These are phyloP conservation scores for Raja brachyura DNA, from an alignment of 2,113 vertebrate genomes.

Conservation along the genomic window DNA sequence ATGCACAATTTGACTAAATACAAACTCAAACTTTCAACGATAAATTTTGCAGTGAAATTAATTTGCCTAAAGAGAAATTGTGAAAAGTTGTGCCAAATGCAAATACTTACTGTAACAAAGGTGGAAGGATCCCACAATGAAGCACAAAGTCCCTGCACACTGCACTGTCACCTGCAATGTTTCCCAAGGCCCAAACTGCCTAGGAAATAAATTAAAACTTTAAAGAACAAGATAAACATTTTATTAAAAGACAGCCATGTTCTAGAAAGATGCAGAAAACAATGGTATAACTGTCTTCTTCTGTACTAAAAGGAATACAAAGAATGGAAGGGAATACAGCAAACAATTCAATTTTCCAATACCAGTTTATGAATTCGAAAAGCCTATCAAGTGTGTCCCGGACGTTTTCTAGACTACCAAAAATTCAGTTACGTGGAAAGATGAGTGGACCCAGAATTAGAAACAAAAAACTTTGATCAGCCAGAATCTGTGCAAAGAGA, in stretches of 20 bases:
- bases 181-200: conserved; percentile 97
- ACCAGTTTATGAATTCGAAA: background rate
- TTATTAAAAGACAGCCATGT: background rate
- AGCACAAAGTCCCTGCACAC: conserved; percentile 94
- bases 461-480: no score
- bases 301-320: background rate
- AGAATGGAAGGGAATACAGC: background rate
- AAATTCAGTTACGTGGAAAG: background rate
- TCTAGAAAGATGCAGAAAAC: background rate
- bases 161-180: conserved; percentile 95
- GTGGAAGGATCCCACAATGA: conserved; percentile 90
- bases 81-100: background rate
- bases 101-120: conserved; percentile 79
- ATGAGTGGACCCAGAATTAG: background rate
- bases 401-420: background rate
- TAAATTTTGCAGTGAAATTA: background rate
- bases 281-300: background rate
- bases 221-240: background rate
- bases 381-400: no score
- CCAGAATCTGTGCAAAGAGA: no score
- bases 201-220: conserved; percentile 51
- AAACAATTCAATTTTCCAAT: background rate
- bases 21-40: background rate
- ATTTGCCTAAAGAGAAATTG: background rate
- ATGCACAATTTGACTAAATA: background rate